A percentile compares a stretch with the other conserved stretches of the same genome.
These are phyloP conservation scores for Arrhamphus sclerolepis DNA, from an alignment of 2,797 vertebrate species.

Conservation along the genomic window DNA sequence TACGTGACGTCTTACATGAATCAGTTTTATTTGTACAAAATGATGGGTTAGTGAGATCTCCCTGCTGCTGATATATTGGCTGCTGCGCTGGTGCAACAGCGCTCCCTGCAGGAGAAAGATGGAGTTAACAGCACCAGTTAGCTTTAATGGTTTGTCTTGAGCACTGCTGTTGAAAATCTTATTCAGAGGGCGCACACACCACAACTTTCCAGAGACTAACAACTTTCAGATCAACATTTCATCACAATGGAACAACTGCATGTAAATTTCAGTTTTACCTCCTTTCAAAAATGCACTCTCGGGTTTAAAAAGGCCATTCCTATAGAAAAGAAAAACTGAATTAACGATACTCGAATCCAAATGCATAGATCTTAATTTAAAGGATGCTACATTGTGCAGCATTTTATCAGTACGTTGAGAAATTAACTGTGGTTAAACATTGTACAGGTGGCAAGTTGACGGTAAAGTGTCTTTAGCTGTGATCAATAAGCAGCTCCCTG, in stretches of 20 bases:
- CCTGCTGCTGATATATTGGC: constrained; percentile 54
- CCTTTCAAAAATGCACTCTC: constrained; percentile 21
- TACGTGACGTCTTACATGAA: constrained; percentile 51
- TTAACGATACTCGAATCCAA: constrained; percentile 52
- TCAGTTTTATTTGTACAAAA: constrained; percentile 58
- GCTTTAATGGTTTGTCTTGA: constrained; percentile 25
- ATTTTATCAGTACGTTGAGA: constrained; percentile 26
- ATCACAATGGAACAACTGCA: constrained; percentile 43
- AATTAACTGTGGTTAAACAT: constrained; percentile 47
- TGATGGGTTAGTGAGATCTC: constrained; percentile 47
- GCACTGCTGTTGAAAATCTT: neutral
- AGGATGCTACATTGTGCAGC: constrained; percentile 56
- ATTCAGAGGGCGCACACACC: neutral
- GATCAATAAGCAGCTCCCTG: constrained; percentile 53
- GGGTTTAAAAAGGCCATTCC: constrained; percentile 48
- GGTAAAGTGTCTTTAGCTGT: constrained; percentile 56
- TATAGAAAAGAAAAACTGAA: constrained; percentile 14
- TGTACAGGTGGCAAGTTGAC: constrained; percentile 41
- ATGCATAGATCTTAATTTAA: constrained; percentile 71
- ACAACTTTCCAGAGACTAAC: constrained; percentile 38
- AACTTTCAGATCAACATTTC: constrained; percentile 43
- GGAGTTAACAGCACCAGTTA: constrained; percentile 55
- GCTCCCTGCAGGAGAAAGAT: constrained; percentile 63
- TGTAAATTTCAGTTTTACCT: constrained; percentile 24
- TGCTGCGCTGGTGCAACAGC: constrained; percentile 60